Evolutionary conservation across 2,113 vertebrate species (phyloP), one percentile per base, ranked within the genome.

Genomic region (Gavialis gangeticus): DNA sequence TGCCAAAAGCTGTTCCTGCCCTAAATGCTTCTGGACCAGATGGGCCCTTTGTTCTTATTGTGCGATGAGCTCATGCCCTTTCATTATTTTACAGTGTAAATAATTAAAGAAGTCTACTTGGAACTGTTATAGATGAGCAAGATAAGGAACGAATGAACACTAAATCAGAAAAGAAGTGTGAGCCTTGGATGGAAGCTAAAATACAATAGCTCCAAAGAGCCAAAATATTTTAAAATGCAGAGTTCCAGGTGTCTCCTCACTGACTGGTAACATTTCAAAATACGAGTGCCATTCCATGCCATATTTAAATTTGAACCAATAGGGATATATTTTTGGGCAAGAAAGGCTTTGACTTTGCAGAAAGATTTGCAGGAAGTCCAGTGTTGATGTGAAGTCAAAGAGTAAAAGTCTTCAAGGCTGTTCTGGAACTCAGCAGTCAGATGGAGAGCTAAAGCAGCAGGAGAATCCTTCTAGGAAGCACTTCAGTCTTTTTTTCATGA

Each of bases 391-490:
- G 62, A 85, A 91, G 28, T 56, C 4, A 12, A 46, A 80, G 82
- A 82, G 30, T 12, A 24, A 79, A 85, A 82, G 22, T 57, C 78
- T 88, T 27, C 34, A 37, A 82, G 66, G 57, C 14, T 46, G 19
- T 1, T 46, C 55, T 89, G 81, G 28, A 87, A 6, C 28, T 95
- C 56, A 69, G 78, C 77, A 64, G 80, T 95, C 86, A n/a, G 17
- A 37, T 89, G 86, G 75, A 97, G 97, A 82, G 73, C 66, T 92
- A 92, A 94, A 96, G 63, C 79, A 85, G 66, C 71, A 91, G 90
- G 82, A 18, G 4, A 75, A 64, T 55, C 10, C 19, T 62, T 87
- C 28, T 54, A 92, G 86, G 75, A 86, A 69, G 28, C 79, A 24
- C 16, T 82, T 94, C 56, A 63, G 17, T 21, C n/a, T 87, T 91